Percentiles rank a stretch among this genome's conserved stretches.
Evolutionary conservation across 2,888 invertebrate genomes (phyloP).

Genomic region (Zygogramma bicolorata): DNA sequence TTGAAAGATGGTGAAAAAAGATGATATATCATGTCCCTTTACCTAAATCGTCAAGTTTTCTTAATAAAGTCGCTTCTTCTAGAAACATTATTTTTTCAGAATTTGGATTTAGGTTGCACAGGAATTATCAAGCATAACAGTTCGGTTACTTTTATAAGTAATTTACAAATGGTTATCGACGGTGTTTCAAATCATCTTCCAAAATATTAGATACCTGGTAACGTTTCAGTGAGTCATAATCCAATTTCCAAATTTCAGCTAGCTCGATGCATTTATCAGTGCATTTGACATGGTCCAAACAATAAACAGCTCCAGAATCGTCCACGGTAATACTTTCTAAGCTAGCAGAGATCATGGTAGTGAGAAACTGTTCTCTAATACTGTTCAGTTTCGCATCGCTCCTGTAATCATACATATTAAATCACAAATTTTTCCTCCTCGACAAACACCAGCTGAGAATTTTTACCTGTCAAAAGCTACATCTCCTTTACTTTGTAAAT

Average conservation of each 20-base stretch:
- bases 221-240: conserved; percentile 78
- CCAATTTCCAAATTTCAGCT: conserved; percentile 76
- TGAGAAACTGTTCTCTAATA: conserved; percentile 79
- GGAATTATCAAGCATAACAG: too few relatives aligned
- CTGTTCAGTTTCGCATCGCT: conserved; percentile 78
- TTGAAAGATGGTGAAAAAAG: too few relatives aligned
- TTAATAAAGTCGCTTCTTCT: too few relatives aligned
- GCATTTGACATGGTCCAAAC: conserved; percentile 73
- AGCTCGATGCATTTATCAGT: conserved; percentile 75
- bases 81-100: too few relatives aligned
- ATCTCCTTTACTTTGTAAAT: conserved; percentile 66
- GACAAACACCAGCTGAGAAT: not conserved
- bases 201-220: conserved; percentile 54
- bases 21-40: too few relatives aligned
- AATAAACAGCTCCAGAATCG: conserved; percentile 68
- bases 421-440: not conserved
- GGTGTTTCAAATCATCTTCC: not conserved
- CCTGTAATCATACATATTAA: conserved; percentile 59
- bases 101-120: too few relatives aligned
- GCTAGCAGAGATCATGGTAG: conserved; percentile 79
- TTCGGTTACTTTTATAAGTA: too few relatives aligned
- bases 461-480: conserved; percentile 68
- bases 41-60: too few relatives aligned
- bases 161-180: too few relatives aligned
- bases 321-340: conserved; percentile 79